Evolutionary conservation across 2,797 vertebrate species (phyloP).

Genomic region (Peromyscus nudipes): DNA sequence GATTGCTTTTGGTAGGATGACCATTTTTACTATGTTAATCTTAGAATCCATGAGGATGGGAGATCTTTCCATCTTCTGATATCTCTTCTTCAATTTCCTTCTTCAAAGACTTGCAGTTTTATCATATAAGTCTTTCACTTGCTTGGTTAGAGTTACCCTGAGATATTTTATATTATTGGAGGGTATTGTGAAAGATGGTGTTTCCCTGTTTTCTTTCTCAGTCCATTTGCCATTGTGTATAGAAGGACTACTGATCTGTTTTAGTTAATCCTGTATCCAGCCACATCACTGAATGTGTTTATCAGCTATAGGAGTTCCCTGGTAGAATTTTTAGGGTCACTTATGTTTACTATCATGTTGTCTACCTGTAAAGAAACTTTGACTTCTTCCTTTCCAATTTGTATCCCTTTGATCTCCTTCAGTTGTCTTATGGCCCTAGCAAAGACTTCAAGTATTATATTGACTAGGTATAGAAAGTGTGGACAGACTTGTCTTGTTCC

Average conservation of each 20-base stretch:
- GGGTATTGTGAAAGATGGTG: background rate
- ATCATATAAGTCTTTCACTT: background rate
- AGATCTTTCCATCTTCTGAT: background rate
- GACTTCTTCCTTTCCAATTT: background rate
- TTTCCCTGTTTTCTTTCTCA: background rate
- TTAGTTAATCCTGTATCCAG: background rate
- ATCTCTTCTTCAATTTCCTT: background rate
- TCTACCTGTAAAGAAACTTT: background rate
- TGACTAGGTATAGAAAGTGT: background rate
- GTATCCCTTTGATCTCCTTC: background rate
- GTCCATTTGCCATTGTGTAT: background rate
- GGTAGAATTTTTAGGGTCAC: background rate
- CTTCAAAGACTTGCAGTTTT: background rate
- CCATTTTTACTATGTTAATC: background rate
- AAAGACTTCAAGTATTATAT: background rate
- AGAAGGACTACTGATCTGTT: background rate
- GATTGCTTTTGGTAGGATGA: background rate
- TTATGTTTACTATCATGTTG: background rate
- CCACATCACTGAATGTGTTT: background rate
- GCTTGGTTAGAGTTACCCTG: background rate
- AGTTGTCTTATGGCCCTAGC: background rate
- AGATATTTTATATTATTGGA: background rate
- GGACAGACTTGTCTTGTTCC: background rate
- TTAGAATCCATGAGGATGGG: background rate
- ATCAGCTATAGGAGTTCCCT: background rate